Evolutionary conservation across 1,140 invertebrate genomes (phyloP).

Genomic region (Teleogryllus occipitalis): DNA sequence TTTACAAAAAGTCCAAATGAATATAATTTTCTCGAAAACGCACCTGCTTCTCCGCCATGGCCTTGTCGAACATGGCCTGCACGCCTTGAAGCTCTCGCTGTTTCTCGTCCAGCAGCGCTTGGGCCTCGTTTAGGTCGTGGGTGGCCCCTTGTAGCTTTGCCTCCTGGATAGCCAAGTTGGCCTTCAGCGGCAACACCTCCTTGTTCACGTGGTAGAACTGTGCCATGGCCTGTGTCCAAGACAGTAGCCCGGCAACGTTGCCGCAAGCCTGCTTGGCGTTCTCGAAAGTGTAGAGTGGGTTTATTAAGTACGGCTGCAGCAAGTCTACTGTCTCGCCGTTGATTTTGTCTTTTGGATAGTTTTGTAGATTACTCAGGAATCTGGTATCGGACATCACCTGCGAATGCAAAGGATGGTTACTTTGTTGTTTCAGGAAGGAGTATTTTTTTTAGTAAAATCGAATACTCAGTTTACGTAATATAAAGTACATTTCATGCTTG

Average conservation of each 20-base stretch:
- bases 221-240: constrained; percentile 83
- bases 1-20: too few species aligned
- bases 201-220: constrained; percentile 78
- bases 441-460: too few species aligned
- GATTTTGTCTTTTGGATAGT: constrained; percentile 79
- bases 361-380: constrained; percentile 66
- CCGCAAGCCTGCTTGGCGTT: constrained; percentile 76
- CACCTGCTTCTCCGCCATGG: constrained; percentile 61
- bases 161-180: constrained; percentile 64
- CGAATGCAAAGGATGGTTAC: background rate
- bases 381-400: constrained; percentile 63
- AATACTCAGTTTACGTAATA: too few species aligned
- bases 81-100: constrained; percentile 66
- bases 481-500: too few species aligned
- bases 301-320: constrained; percentile 66
- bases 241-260: constrained; percentile 77
- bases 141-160: constrained; percentile 64
- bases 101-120: constrained; percentile 60
- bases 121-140: constrained; percentile 59
- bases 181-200: constrained; percentile 82
- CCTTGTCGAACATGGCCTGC: constrained; percentile 62
- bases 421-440: too few species aligned
- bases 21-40: background rate
- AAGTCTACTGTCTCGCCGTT: constrained; percentile 81
- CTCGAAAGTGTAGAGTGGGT: constrained; percentile 68